Percentiles rank a stretch among this genome's conserved stretches.
phyloP scores from a whole-genome alignment of 2,113 vertebrate genomes.

The Emydura subglobosa region DNA sequence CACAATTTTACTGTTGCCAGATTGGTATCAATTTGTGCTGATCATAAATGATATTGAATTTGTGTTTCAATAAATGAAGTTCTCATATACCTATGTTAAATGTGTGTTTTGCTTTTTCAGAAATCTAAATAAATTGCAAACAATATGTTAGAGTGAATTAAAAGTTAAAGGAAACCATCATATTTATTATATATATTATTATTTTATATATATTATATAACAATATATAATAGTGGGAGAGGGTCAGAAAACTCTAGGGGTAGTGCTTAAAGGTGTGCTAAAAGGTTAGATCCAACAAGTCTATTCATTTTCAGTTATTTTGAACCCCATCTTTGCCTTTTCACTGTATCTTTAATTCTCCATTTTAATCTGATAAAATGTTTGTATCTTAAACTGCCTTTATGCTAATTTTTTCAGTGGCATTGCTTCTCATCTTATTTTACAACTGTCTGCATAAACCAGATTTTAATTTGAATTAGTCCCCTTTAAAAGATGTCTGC shows the following conservation, averaged over 20 bases:
- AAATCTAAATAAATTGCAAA: constrained; percentile 17
- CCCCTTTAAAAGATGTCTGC: not conserved
- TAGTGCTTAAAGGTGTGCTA: not conserved
- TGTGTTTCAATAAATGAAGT: constrained; percentile 20
- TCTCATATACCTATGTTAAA: not conserved
- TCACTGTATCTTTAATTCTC: not conserved
- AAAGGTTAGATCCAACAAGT: not conserved
- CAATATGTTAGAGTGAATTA: not conserved
- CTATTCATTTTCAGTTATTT: not conserved
- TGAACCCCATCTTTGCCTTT: not conserved
- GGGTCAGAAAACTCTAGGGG: not conserved
- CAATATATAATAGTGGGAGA: too few relatives aligned
- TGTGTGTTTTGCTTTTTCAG: not conserved
- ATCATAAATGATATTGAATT: constrained; percentile 16
- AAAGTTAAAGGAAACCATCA: not conserved
- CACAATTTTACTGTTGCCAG: constrained; percentile 44
- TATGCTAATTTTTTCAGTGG: not conserved
- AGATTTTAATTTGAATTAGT: not conserved
- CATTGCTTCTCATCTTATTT: not conserved
- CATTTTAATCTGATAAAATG: not conserved
- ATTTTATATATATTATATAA: too few relatives aligned
- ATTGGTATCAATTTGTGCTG: not conserved
- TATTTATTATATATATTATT: too few relatives aligned
- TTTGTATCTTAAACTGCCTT: not conserved
- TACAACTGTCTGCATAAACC: not conserved